Base-by-base conservation (phyloP, 2,888 invertebrate species). In the Xanthia icteritia region DNA sequence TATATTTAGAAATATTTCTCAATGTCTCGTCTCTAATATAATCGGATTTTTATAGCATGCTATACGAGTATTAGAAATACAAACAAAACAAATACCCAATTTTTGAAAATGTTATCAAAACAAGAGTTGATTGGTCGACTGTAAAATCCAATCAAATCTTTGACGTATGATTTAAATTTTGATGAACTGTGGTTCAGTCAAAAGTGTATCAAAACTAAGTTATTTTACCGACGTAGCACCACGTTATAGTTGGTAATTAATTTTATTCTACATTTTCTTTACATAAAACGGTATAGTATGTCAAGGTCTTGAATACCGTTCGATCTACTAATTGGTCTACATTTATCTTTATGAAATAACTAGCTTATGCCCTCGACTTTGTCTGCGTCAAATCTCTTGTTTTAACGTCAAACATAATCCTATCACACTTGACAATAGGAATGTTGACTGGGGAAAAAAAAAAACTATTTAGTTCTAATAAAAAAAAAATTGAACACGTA, bases 271-370 rank as follows among this genome's bases (percentile, higher is more conserved):
- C n/a, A n/a, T n/a, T 61, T 36, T n/a, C 0, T 63, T 15, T 31
- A 31, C 23, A 23, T 15, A 31, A 71, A 63, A n/a, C n/a, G 5
- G 27, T 17, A 51, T 39, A 73, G 27, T 64, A 20, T 58, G n/a
- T 65, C 76, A 76, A 65, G 64, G 75, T 65, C 48, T 60, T 73
- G 23, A 68, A n/a, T n/a, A 48, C 6, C 17, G 31, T 51, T 51
- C 9, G 36, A 51, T 68, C 27, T 60, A 31, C 31, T 31, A 58
- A 56, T 56, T 56, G 56, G 5, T 56, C 13, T n/a, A 48, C 48
- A 48, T 48, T 13, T n/a, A 56, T 13, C 2, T n/a, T 13, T n/a
- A 56, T 13, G 11, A 3, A 56, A 51, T 23, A 51, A 51, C 8
- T 51, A n/a, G n/a, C 56, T 56, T 56, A n/a, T 13, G 58, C 2